Percentiles rank a stretch among this genome's conserved stretches.
Conservation (phyloP, 2,888 invertebrate species). For the Pristionchus japonicus region DNA sequence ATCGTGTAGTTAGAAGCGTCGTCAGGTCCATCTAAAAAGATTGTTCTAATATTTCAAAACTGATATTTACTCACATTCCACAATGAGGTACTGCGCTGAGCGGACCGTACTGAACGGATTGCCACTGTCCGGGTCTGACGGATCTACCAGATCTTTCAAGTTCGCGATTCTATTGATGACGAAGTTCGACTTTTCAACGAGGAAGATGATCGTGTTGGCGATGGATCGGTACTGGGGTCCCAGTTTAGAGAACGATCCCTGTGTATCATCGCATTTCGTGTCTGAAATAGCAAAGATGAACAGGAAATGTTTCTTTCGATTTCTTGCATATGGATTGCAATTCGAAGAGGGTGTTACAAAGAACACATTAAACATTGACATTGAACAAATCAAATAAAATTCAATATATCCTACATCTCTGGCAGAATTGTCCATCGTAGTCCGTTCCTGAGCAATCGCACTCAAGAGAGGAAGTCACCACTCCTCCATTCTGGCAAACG, state of each 20-base stretch:
- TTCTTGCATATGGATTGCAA: not conserved
- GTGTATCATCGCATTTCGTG: not conserved
- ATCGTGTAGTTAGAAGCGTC: not conserved
- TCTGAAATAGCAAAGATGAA: not conserved
- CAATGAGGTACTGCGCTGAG: slow-evolving; percentile 33
- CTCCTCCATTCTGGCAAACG: slow-evolving; percentile 40
- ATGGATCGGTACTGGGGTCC: not conserved
- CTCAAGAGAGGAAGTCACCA: not conserved
- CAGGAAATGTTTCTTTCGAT: too few relatives aligned
- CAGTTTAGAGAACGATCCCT: not conserved
- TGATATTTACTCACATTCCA: not conserved
- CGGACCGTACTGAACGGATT: not conserved
- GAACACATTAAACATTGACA: too few relatives aligned
- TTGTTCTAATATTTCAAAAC: not conserved
- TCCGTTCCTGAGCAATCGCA: not conserved
- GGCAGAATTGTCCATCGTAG: slow-evolving; percentile 35
- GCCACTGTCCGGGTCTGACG: not conserved
- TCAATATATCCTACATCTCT: too few relatives aligned
- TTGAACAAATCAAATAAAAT: too few relatives aligned
- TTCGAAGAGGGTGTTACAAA: too few relatives aligned
- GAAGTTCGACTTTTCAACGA: not conserved
- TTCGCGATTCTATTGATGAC: not conserved
- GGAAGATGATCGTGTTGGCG: slow-evolving; percentile 37
- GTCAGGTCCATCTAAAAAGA: not conserved
- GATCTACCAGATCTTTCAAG: not conserved